Evolutionary conservation across 37 sponge, comb jelly and placozoan genomes (phyloP), one percentile per base, ranked within the genome.

Genomic region (Bolinopsis microptera): DNA sequence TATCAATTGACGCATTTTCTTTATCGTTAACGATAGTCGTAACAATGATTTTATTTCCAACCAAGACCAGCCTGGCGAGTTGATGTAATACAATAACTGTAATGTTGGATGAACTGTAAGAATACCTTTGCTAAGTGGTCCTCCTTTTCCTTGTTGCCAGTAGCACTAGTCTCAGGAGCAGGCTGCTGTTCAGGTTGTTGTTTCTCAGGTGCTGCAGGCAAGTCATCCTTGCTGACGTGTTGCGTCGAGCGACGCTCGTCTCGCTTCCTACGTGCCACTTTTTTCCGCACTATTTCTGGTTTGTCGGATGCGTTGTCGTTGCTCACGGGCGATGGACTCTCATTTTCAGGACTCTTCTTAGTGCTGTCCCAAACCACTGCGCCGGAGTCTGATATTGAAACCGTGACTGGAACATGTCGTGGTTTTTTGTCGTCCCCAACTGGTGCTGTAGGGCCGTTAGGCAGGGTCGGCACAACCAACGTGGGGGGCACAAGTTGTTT

Each of bases 211-310:
- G 90, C 39, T 22, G n/a, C 90, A 2, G 90, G 90, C 61, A 86
- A 27, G 31, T 86, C 90, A 3, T 86, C 90, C 30, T 41, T 23
- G 3, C 61, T 86, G 30, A 86, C 90, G 27, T 86, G 90, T 30
- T 86, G 90, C 25, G 90, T 86, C 0, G 90, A 86, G 22, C 90
- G 34, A 35, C 90, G 40, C 90, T 86, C 90, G 24, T 41, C 90
- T 25, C 90, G 41, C 90, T 86, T 86, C 90, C 26, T 86, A 28
- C 61, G 24, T 28, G 90, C 90, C 28, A 41, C 35, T 48, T 39
- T 86, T 30, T 86, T 86, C 26, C 90, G 90, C 26, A 86, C 61
- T 1, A 86, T 38, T 24, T 86, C 90, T 24, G 90, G 48, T 38
- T 86, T 86, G 90, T 86, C 90, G 2, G 90, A 86, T 1, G 90